Conservation (phyloP, 2,113 vertebrate genomes). For the Perccottus glenii region DNA sequence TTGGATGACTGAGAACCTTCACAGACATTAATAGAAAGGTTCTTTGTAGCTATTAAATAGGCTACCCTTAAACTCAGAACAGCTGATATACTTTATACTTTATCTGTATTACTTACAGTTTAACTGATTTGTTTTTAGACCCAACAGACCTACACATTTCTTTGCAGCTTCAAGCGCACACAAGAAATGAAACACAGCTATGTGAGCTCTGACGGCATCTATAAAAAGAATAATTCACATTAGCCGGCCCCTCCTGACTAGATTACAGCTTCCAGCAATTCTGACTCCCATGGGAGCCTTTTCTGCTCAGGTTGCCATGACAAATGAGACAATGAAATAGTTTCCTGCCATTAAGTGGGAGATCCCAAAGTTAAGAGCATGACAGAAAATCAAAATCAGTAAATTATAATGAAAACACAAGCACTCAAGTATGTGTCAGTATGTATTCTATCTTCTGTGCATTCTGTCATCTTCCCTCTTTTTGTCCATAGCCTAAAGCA, state of each 20-base stretch:
- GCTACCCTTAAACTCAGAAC: slow-evolving; percentile 8
- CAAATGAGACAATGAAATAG: slow-evolving; percentile 36
- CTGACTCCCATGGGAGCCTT: slow-evolving; percentile 31
- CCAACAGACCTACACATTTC: neutral
- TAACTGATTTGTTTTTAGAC: neutral
- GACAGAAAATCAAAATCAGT: neutral
- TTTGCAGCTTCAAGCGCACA: slow-evolving; percentile 12
- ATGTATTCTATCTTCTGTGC: no score
- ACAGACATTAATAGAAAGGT: slow-evolving; percentile 6
- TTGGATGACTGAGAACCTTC: no score
- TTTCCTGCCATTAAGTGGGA: slow-evolving; percentile 31
- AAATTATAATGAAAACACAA: neutral
- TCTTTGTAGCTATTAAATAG: slow-evolving; percentile 19
- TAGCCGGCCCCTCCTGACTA: slow-evolving; percentile 23
- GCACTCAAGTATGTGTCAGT: neutral
- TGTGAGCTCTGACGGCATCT: slow-evolving; percentile 12
- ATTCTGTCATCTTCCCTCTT: no score
- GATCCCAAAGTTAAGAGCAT: slow-evolving; percentile 15
- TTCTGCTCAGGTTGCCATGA: slow-evolving; percentile 45
- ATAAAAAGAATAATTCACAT: slow-evolving; percentile 46
- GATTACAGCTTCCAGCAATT: slow-evolving; percentile 58
- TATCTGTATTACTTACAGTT: neutral
- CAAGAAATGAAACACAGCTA: slow-evolving; percentile 21
- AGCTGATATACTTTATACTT: no score
- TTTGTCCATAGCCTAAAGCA: no score